These are phyloP conservation scores for Romanogobio albipinnatus DNA, from an alignment of 2,113 vertebrate species.

Conservation along the genomic window DNA sequence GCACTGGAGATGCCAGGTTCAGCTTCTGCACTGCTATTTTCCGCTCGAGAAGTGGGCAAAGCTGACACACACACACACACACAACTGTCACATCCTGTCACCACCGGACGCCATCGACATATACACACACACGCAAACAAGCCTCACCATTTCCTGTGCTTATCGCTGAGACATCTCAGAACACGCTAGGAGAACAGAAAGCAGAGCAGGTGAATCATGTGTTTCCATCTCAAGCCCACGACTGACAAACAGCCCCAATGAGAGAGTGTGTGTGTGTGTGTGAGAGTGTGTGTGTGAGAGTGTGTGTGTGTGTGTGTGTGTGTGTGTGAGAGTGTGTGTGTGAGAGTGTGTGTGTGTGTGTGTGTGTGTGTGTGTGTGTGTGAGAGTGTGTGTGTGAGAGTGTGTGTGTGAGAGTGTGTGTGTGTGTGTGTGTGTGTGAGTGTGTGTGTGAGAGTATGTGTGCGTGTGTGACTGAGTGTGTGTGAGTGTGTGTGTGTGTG, in stretches of 20 bases:
- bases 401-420: too few relatives aligned
- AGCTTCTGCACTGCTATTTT: neutral
- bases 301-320: too few relatives aligned
- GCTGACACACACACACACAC: constrained; percentile 8
- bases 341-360: too few relatives aligned
- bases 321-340: too few relatives aligned
- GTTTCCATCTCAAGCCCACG: neutral
- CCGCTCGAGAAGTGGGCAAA: neutral
- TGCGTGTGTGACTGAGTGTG: too few relatives aligned
- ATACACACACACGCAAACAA: neutral
- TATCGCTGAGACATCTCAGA: constrained; percentile 26
- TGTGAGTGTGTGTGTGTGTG: too few relatives aligned
- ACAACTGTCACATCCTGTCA: constrained; percentile 33
- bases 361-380: too few relatives aligned
- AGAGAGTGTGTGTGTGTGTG: too few relatives aligned
- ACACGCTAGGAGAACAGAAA: neutral
- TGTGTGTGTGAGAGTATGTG: too few relatives aligned
- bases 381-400: too few relatives aligned
- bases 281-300: too few relatives aligned
- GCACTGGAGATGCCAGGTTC: neutral
- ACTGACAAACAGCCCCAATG: neutral
- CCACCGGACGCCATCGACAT: neutral
- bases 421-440: too few relatives aligned
- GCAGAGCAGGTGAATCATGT: neutral
- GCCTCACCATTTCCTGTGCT: constrained; percentile 55